Evolutionary conservation across 2,888 invertebrate species (phyloP).

Genomic region (Tipula lateralis): DNA sequence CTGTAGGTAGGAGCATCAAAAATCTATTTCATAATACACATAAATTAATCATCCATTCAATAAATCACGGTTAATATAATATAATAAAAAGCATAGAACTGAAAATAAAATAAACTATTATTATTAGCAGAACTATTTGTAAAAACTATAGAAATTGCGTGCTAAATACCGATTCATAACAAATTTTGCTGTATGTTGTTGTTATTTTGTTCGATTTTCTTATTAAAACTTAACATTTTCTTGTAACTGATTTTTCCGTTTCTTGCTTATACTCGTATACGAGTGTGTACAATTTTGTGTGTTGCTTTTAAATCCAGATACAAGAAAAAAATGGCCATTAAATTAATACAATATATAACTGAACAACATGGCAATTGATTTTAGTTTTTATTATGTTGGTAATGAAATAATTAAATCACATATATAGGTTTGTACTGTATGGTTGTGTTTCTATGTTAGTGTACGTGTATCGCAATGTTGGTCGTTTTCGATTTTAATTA

Average conservation of each 20-base stretch:
- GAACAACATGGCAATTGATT: not conserved
- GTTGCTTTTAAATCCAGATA: not conserved
- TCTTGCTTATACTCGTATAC: too few relatives aligned
- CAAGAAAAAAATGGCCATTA: not conserved
- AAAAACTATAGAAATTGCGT: not conserved
- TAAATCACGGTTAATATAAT: not conserved
- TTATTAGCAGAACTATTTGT: not conserved
- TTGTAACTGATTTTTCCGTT: not conserved
- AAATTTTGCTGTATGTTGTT: not conserved
- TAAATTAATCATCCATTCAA: not conserved
- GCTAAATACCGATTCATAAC: not conserved
- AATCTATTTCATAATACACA: not conserved
- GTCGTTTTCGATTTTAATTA: not conserved
- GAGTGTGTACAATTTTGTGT: not conserved
- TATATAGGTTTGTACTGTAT: too few relatives aligned
- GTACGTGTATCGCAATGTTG: not conserved
- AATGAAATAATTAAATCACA: not conserved
- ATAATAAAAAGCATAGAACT: not conserved
- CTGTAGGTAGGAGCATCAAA: not conserved
- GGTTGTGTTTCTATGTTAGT: not conserved
- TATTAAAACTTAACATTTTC: not conserved
- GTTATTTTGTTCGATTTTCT: not conserved
- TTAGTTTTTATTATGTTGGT: not conserved
- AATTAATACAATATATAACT: not conserved
- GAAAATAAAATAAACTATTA: not conserved